Base-by-base conservation (phyloP, 2,113 vertebrate species). In the Protobothrops mucrosquamatus region DNA sequence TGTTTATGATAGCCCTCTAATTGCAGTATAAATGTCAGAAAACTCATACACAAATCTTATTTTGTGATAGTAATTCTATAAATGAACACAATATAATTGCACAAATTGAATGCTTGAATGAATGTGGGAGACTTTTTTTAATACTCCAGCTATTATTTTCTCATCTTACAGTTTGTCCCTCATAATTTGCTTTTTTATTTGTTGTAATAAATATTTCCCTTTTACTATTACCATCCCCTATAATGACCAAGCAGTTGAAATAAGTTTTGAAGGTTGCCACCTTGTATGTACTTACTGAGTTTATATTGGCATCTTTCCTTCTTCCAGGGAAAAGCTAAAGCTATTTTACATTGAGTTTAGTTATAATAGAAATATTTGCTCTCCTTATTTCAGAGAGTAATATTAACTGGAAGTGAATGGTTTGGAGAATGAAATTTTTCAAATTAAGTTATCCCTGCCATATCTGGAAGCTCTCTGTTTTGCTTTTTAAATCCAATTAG, bases 401-500 rank as follows among this genome's bases (percentile, higher is more conserved):
- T 39, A 12, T 81, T 39, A 43, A 81, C 34, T 81, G 74, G 56
- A 39, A 39, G 3, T 18, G 39, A 39, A 43, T 11, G 26, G 64
- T 10, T 14, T 56, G n/a, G 3, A 91, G 9, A n/a, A 92, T 48
- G 64, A 85, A 54, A 48, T n/a, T 85, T 93, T 54, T 52, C 14
- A 86, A 95, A 95, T 94, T 96, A 95, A 96, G 93, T 88, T 92
- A 29, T 0, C 86, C 52, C 87, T 95, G 91, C 95, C 95, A 95
- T 93, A 95, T 97, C 94, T 96, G 96, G 94, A 95, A 95, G 95
- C 23, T 39, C 0, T 86, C 54, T 90, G 89, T 93, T 90, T 93
- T 90, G 55, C 88, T 93, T 93, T 93, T 92, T 24, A 56, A 74
- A 94, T 95, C 95, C 94, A 95, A 95, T 97, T 97, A 96, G 93